Conservation (phyloP, 2,888 invertebrate species). For the Drosophila flavopinicola region DNA sequence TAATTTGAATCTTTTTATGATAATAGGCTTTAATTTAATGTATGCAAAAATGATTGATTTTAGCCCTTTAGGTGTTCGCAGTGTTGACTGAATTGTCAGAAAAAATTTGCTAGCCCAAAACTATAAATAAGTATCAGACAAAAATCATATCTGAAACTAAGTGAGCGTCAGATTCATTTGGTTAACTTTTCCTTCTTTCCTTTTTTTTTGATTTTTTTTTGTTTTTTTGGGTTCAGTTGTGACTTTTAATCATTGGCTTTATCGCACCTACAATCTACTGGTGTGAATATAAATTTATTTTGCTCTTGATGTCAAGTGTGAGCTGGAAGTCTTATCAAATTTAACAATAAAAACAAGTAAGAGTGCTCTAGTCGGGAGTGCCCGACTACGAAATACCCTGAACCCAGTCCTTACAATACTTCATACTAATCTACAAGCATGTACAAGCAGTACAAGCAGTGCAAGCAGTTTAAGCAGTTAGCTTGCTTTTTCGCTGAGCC, state of each 20-base stretch:
- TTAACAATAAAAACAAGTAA: not conserved
- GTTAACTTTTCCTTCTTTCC: not conserved
- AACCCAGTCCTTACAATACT: no score
- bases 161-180: not conserved
- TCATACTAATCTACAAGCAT: no score
- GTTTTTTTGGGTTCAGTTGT: no score
- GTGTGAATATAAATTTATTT: not conserved
- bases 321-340: not conserved
- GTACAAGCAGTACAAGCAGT: no score
- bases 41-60: not conserved
- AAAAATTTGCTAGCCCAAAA: no score
- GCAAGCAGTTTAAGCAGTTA: no score
- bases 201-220: no score
- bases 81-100: not conserved
- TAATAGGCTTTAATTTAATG: no score
- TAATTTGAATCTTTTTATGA: no score
- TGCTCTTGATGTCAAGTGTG: not conserved
- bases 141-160: not conserved
- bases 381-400: no score
- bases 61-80: not conserved
- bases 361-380: no score
- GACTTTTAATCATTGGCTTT: constrained; percentile 2
- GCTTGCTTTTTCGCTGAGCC: no score
- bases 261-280: not conserved
- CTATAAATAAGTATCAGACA: not conserved